Base-by-base conservation (phyloP, 2,113 vertebrate genomes). In the Monarcha castaneiventris region DNA sequence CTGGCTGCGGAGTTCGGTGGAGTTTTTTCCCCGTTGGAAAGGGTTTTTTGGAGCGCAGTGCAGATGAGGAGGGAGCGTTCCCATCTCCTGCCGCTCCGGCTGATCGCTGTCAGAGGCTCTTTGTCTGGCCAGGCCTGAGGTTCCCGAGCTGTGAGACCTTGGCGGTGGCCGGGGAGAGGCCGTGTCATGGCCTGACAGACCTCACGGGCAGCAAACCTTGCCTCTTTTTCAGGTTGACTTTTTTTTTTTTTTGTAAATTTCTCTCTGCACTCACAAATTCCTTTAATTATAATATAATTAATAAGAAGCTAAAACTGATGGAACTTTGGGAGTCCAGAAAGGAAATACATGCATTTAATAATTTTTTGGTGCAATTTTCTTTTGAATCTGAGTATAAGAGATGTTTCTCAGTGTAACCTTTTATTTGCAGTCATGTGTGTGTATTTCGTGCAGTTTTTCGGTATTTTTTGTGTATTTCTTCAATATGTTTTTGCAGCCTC, bases 71-170 rank as follows among this genome's bases (percentile, higher is more conserved):
- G 43, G 43, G 26, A 44, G 62, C 55, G 49, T 35, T 75, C 29
- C 27, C 27, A 1, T 69, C 75, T 69, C 20, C 41, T 69, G 82
- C n/a, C 11, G 39, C 63, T 52, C 46, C 2, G 39, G 71, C 79
- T 46, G n/a, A 44, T 2, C 30, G 87, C 92, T 95, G 95, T 94
- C 95, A 91, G 49, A 27, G 13, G 80, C 58, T 80, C 90, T 95
- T 95, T 95, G 94, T 95, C 85, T 93, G 92, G 82, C 58, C 73
- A n/a, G 64, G 75, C 85, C 56, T 37, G 78, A 84, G 71, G 59
- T 59, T 48, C 27, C 49, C 59, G 8, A 63, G 75, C 87, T 10
- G 25, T 27, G 75, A 54, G 71, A 67, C 68, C 73, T 90, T 19
- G 69, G 83, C 54, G 19, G 23, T 71, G 52, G 84, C 61, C 30